Evolutionary conservation across 2,888 invertebrate species (phyloP), one percentile per base, ranked within the genome.

Genomic region (Zele albiditarsus): DNA sequence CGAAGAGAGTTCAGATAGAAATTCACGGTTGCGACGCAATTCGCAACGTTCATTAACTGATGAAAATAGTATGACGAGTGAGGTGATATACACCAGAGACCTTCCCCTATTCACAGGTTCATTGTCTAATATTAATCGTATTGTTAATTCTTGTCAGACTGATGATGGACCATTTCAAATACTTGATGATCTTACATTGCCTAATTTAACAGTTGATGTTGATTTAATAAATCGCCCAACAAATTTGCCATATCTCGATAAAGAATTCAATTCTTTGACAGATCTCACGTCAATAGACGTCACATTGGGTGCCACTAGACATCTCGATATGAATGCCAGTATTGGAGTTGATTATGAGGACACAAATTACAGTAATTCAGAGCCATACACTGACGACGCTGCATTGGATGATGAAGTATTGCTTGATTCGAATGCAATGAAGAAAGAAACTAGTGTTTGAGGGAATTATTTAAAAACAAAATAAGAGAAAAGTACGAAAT

Each of bases 381-480:
- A 78, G 31, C 75, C 73, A 12, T 81, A 72, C 31, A 81, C 77
- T 20, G 75, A 70, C 53, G 79, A 78, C 53, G 77, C 80, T 6
- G 77, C 62, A 71, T 72, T 78, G 25, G 80, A 79, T 60, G 80
- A 78, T 25, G 80, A 80, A 63, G 76, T 78, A 3, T 77, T 79
- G 69, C 71, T 77, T 74, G 80, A 82, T 68, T 74, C 81, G 63
- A 79, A 80, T 69, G 81, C 83, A 62, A 79, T 83, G 3, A 89
- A 89, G 58, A 89, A 86, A 78, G 89, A 89, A 81, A 89, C 89
- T 66, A 89, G 89, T 71, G 89, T 89, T 74, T 89, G 80, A 85
- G 78, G 14, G 25, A 33, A 28, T 25, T 10, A 28, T 10, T 49
- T 3, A 38, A 12, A 2, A 12, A 23, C 1, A 23, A 65, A 25